Evolutionary conservation across 2,797 vertebrate genomes (phyloP), one percentile per base, ranked within the genome.

Genomic region (Heliangelus exortis): DNA sequence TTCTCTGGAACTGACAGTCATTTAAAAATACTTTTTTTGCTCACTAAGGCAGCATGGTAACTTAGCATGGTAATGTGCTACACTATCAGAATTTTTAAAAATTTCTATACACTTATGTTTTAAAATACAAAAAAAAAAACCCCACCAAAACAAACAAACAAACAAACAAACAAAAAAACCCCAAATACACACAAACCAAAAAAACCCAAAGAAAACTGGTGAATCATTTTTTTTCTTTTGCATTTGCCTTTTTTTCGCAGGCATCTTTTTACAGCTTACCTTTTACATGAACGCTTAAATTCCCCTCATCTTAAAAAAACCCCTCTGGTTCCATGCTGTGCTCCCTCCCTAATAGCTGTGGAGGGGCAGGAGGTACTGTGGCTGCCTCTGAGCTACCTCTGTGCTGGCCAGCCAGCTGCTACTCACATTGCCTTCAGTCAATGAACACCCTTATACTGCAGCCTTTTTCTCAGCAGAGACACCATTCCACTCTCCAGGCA

Each of bases 1-100:
- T 71, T 67, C 71, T 74, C 67, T 93, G 69, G 88, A 90, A 90
- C 18, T n/a, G 63, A 45, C 50, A 90, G 57, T 66, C 28, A 77
- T 79, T 81, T 0, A 78, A 81, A 93, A 90, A 53, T 21, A 71
- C 12, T 39, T 74, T 72, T 72, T 83, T 81, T 76, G 9, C 55
- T 87, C n/a, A 18, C 16, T 69, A 73, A 84, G 10, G 9, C 18
- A 55, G 29, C 12, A 6, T 9, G 8, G 18, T 72, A 77, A 76
- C 15, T 87, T 61, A 63, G 12, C 36, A 62, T 50, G 22, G 65
- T 62, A 80, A 87, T 62, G 31, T 81, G 16, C 12, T 57, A 39
- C 17, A 7, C 31, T 65, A 50, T 15, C 48, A 68, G 5, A 72
- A 50, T 50, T 10, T 18, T 33, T 51, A 53, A n/a, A 62, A 66